Percentiles rank a stretch among this genome's conserved stretches.
Conservation (phyloP, 2,888 invertebrate species). For the Lingula anatina region DNA sequence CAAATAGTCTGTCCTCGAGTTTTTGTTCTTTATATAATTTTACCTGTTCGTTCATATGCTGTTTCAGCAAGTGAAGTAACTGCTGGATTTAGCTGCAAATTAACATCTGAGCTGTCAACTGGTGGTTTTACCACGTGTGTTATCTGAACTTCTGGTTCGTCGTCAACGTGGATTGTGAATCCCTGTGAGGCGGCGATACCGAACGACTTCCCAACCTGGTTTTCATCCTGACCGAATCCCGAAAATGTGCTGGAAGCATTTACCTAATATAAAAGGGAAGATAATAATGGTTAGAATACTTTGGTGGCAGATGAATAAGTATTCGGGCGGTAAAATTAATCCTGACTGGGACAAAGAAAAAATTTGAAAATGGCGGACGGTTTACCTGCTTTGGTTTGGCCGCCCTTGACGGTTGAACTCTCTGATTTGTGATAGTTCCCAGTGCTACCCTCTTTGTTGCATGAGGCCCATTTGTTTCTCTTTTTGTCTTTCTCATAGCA, state of each 20-base stretch:
- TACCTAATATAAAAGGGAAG: no score
- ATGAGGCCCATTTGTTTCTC: slow-evolving; percentile 6
- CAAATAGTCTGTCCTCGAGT: no score
- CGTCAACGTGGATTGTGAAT: slow-evolving; percentile 11
- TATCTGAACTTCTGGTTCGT: slow-evolving; percentile 3
- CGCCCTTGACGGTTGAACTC: slow-evolving; percentile 40
- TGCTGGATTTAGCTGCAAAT: slow-evolving; percentile 4
- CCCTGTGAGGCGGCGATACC: background rate
- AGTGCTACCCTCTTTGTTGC: slow-evolving; percentile 38
- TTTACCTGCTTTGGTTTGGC: slow-evolving; percentile 43
- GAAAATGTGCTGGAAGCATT: no score
- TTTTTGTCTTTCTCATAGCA: slow-evolving; percentile 19
- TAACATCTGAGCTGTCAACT: background rate
- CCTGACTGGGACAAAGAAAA: background rate
- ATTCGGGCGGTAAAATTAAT: background rate
- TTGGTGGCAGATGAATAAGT: background rate
- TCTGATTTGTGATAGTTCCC: slow-evolving; percentile 41
- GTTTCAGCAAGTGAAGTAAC: slow-evolving; percentile 4
- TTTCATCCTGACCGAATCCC: no score
- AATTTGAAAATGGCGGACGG: no score
- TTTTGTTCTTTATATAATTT: no score
- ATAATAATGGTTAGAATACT: no score
- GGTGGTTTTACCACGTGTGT: background rate
- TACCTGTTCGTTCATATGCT: no score
- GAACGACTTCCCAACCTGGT: background rate